These are phyloP conservation scores for Eira barbara DNA, from an alignment of 2,113 vertebrate species.

Conservation along the genomic window DNA sequence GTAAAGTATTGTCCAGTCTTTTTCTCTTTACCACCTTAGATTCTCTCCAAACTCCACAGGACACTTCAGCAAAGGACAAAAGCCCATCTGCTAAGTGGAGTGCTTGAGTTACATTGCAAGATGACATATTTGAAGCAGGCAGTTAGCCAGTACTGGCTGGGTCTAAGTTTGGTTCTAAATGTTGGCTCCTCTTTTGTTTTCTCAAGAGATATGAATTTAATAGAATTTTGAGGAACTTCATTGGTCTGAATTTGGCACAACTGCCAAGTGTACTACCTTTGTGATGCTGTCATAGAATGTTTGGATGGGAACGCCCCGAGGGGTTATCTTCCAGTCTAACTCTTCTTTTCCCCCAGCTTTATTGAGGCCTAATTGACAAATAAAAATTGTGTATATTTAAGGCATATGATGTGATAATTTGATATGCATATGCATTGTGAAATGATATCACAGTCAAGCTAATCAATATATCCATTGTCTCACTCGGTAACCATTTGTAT, in stretches of 20 bases:
- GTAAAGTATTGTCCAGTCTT: not conserved
- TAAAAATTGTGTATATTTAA: not conserved
- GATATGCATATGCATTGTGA: not conserved
- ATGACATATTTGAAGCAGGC: not conserved
- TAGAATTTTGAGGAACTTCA: not conserved
- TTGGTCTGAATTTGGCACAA: not conserved
- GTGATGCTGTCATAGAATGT: not conserved
- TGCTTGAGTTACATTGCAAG: not conserved
- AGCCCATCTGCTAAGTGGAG: not conserved
- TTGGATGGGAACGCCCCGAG: not conserved
- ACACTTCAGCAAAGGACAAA: not conserved
- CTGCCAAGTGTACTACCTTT: accelerated
- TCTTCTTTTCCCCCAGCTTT: not conserved
- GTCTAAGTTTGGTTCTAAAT: not conserved
- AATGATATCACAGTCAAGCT: not conserved
- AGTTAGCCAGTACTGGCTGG: not conserved
- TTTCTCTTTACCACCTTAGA: not conserved
- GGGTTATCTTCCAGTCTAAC: not conserved
- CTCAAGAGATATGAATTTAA: not conserved
- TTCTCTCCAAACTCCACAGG: not conserved
- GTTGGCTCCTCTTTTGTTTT: not conserved
- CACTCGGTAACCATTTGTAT: not conserved
- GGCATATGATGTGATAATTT: not conserved
- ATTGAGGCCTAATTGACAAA: not conserved
- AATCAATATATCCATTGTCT: not conserved